Evolutionary conservation across 2,797 vertebrate genomes (phyloP).

Genomic region (Pipistrellus pipistrellus): DNA sequence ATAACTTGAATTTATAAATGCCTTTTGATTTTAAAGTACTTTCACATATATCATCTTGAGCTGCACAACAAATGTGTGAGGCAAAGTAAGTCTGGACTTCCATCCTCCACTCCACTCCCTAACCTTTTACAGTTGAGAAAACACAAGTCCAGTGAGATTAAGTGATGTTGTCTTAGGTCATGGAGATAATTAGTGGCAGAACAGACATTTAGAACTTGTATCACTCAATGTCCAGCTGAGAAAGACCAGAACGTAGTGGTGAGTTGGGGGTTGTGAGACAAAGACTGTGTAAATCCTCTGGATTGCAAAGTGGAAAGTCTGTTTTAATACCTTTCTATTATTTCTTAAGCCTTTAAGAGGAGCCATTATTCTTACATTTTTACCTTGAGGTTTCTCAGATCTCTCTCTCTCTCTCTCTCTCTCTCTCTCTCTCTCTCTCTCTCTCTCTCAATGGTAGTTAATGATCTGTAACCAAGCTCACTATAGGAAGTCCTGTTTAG

Average conservation of each 20-base stretch:
- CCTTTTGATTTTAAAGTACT: slow-evolving; percentile 59
- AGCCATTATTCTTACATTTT: slow-evolving; percentile 49
- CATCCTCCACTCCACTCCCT: background rate
- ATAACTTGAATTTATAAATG: slow-evolving; percentile 44
- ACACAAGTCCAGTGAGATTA: slow-evolving; percentile 58
- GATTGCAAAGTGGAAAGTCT: background rate
- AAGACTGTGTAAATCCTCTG: slow-evolving; percentile 29
- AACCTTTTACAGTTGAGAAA: slow-evolving; percentile 64
- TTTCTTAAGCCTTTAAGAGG: slow-evolving; percentile 34
- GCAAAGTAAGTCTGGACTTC: slow-evolving; percentile 47
- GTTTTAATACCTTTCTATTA: background rate
- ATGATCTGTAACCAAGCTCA: slow-evolving; percentile 55
- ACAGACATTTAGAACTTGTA: slow-evolving; percentile 62
- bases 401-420: background rate
- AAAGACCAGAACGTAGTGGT: slow-evolving; percentile 5
- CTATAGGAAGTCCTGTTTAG: slow-evolving; percentile 43
- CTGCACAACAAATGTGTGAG: slow-evolving; percentile 59
- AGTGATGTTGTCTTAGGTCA: slow-evolving; percentile 49
- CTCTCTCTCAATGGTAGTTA: background rate
- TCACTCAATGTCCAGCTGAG: slow-evolving; percentile 54
- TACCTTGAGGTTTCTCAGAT: slow-evolving; percentile 35
- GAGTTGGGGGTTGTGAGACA: slow-evolving; percentile 27
- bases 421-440: background rate
- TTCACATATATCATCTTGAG: slow-evolving; percentile 55
- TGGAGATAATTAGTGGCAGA: slow-evolving; percentile 65